Evolutionary conservation across 2,113 vertebrate genomes (phyloP).

Genomic region (Sorex araneus): DNA sequence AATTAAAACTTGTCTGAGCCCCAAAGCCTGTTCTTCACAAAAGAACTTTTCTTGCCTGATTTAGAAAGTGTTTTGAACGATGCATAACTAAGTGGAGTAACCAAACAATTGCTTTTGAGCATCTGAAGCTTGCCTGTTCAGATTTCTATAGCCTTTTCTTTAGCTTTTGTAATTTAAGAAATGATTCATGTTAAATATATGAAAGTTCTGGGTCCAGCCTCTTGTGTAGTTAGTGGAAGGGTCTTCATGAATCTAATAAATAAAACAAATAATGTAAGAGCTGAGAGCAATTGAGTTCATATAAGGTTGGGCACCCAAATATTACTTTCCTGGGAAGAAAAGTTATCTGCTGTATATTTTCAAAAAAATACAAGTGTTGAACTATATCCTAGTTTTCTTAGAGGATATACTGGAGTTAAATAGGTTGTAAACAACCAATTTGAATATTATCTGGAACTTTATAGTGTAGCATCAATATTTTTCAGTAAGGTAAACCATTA

Average conservation of each 20-base stretch:
- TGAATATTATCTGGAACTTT: slow-evolving; percentile 51
- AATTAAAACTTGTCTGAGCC: slow-evolving; percentile 70
- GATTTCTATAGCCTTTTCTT: slow-evolving; percentile 73
- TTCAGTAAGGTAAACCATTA: slow-evolving; percentile 58
- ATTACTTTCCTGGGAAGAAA: slow-evolving; percentile 50
- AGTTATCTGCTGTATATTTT: not conserved
- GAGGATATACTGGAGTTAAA: not conserved
- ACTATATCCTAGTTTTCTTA: not conserved
- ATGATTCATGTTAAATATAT: slow-evolving; percentile 65
- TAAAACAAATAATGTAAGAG: slow-evolving; percentile 58
- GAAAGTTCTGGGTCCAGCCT: slow-evolving; percentile 60
- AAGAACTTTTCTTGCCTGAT: slow-evolving; percentile 64
- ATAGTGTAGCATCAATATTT: slow-evolving; percentile 42
- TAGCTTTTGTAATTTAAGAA: slow-evolving; percentile 72
- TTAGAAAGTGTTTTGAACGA: slow-evolving; percentile 74
- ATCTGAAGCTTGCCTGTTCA: slow-evolving; percentile 65
- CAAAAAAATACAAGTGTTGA: slow-evolving; percentile 32
- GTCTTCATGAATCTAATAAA: slow-evolving; percentile 72
- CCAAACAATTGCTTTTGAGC: slow-evolving; percentile 71
- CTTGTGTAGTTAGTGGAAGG: slow-evolving; percentile 53
- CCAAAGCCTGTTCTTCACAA: slow-evolving; percentile 71
- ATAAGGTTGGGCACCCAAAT: slow-evolving; percentile 34
- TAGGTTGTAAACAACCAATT: slow-evolving; percentile 40
- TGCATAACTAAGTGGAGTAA: slow-evolving; percentile 65
- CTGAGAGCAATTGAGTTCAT: not conserved